Evolutionary conservation across 1,140 invertebrate genomes (phyloP).

Genomic region (Melitaea cinxia): DNA sequence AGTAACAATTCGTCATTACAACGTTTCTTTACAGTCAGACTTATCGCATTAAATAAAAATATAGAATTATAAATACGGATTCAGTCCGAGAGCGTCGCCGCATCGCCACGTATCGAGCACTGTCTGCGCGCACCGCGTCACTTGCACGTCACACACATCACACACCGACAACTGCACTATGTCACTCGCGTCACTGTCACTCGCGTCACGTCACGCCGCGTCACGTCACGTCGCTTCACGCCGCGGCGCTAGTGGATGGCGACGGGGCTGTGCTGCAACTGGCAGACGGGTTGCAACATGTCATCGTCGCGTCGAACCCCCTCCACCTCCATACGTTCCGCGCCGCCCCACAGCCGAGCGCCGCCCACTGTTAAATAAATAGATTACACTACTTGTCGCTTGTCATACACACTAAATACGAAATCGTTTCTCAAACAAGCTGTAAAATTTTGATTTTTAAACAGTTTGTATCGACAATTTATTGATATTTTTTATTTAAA

Average conservation of each 20-base stretch:
- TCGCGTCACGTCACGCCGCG: slow-evolving; percentile 11
- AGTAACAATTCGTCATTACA: slow-evolving; percentile 62
- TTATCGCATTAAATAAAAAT: slow-evolving; percentile 80
- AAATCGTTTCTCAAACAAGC: slow-evolving; percentile 12
- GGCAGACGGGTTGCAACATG: slow-evolving; percentile 63
- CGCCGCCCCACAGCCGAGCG: slow-evolving; percentile 57
- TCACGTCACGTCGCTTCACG: slow-evolving; percentile 13
- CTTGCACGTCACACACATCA: slow-evolving; percentile 2
- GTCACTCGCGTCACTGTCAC: background rate
- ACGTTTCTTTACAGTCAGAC: slow-evolving; percentile 76
- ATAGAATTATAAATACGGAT: slow-evolving; percentile 77
- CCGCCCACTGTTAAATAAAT: slow-evolving; percentile 42
- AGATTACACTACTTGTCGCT: slow-evolving; percentile 29
- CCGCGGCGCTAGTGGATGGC: slow-evolving; percentile 68
- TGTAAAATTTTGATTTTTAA: too few relatives aligned
- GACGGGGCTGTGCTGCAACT: slow-evolving; percentile 68
- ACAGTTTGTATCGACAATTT: too few relatives aligned
- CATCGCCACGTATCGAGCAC: background rate
- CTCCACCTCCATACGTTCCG: slow-evolving; percentile 76
- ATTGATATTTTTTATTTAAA: too few relatives aligned
- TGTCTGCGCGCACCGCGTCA: background rate
- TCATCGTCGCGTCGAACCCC: slow-evolving; percentile 62
- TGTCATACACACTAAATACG: background rate
- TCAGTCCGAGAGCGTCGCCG: slow-evolving; percentile 52
- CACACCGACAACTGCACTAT: background rate